Conservation (phyloP, 1,140 invertebrate genomes). For the Zaprionus ornatus region DNA sequence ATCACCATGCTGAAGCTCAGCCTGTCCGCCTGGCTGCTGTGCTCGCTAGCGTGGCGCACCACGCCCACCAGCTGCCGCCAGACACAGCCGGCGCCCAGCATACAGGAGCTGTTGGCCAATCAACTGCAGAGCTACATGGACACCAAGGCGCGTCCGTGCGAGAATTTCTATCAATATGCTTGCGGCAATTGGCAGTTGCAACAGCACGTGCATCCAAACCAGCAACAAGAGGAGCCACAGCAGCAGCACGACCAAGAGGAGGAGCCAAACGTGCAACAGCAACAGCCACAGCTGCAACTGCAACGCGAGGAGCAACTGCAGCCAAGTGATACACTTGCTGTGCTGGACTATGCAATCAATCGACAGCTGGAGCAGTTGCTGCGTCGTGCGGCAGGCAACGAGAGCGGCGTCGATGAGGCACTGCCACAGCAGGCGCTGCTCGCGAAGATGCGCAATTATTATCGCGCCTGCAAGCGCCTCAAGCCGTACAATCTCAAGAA, state of each 20-base stretch:
- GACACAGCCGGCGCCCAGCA: slow-evolving; percentile 47
- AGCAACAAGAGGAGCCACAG: slow-evolving; percentile 37
- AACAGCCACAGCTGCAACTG: slow-evolving; percentile 44
- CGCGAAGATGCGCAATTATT: slow-evolving; percentile 64
- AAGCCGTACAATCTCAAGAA: slow-evolving; percentile 81
- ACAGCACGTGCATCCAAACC: slow-evolving; percentile 50
- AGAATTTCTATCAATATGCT: slow-evolving; percentile 81
- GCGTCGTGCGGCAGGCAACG: slow-evolving; percentile 29
- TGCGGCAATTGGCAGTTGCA: slow-evolving; percentile 78
- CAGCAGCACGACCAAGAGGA: slow-evolving; percentile 21
- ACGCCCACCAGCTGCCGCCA: slow-evolving; percentile 77
- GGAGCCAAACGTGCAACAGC: slow-evolving; percentile 26
- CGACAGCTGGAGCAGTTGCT: slow-evolving; percentile 63
- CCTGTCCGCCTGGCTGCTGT: slow-evolving; percentile 65
- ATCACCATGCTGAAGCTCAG: slow-evolving; percentile 71
- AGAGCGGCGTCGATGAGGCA: slow-evolving; percentile 44
- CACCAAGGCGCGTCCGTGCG: slow-evolving; percentile 64
- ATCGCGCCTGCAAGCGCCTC: slow-evolving; percentile 74
- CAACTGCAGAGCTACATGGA: slow-evolving; percentile 80
- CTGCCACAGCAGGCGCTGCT: slow-evolving; percentile 21
- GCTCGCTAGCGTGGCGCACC: slow-evolving; percentile 73
- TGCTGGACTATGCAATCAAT: slow-evolving; percentile 66
- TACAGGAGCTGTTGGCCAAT: slow-evolving; percentile 68
- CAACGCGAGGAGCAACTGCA: slow-evolving; percentile 50
- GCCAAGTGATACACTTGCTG: slow-evolving; percentile 60